phyloP scores from a whole-genome alignment of 1,140 invertebrate genomes.

The Pogonus chalceus region DNA sequence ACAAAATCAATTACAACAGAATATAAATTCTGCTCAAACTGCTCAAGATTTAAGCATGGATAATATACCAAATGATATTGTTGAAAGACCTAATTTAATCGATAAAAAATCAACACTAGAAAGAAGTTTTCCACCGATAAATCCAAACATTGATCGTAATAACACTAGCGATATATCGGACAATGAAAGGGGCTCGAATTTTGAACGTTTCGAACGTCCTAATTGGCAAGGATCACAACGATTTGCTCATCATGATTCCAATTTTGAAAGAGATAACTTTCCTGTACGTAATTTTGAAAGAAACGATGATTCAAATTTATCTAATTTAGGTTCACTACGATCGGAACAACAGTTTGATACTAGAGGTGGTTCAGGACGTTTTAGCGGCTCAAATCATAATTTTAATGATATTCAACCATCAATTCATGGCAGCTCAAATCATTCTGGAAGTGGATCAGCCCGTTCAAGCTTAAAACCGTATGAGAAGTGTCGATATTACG shows the following conservation, averaged over 20 bases:
- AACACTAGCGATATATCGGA: not conserved
- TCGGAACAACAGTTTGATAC: too few relatives aligned
- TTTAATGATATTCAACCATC: constrained; percentile 38
- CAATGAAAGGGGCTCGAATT: not conserved
- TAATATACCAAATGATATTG: constrained; percentile 37
- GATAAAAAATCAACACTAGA: constrained; percentile 44
- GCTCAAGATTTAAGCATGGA: constrained; percentile 46
- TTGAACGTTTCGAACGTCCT: not conserved
- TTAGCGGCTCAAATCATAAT: constrained; percentile 28
- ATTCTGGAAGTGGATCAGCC: constrained; percentile 24
- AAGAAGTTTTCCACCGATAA: constrained; percentile 36
- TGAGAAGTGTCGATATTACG: constrained; percentile 44
- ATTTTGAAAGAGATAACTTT: constrained; percentile 18
- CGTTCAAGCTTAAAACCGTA: constrained; percentile 42
- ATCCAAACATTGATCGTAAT: constrained; percentile 15
- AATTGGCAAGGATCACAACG: constrained; percentile 12
- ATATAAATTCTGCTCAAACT: constrained; percentile 46
- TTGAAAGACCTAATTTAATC: constrained; percentile 38
- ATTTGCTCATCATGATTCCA: constrained; percentile 27
- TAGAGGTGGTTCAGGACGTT: constrained; percentile 24
- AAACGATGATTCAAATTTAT: constrained; percentile 24
- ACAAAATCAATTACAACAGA: constrained; percentile 37
- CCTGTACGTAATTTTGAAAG: constrained; percentile 9
- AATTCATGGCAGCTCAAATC: constrained; percentile 22
- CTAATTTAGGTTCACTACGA: too few relatives aligned